phyloP scores from a whole-genome alignment of 2,113 vertebrate genomes.

The Sardina pilchardus region DNA sequence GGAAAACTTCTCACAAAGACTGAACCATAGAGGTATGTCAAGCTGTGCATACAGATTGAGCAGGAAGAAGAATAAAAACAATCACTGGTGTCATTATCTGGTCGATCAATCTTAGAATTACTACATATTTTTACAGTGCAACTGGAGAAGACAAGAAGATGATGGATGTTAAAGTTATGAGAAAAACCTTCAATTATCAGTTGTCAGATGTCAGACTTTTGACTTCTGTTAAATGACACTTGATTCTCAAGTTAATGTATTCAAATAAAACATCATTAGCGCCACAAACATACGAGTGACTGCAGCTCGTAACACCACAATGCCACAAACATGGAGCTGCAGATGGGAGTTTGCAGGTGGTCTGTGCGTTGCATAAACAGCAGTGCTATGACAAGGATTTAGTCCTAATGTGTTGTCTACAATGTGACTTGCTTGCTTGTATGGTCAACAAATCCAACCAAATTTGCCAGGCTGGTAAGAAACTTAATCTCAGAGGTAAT shows the following conservation, averaged over 20 bases:
- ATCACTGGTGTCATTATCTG: neutral
- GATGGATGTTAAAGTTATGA: too few species aligned
- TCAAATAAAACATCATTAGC: neutral
- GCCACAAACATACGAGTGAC: neutral
- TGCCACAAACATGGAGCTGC: too few species aligned
- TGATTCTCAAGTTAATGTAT: neutral
- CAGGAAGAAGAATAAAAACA: neutral
- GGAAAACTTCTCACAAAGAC: too few species aligned
- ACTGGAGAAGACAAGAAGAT: too few species aligned
- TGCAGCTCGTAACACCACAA: neutral
- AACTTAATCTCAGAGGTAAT: neutral
- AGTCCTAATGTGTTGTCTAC: neutral
- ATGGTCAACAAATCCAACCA: neutral
- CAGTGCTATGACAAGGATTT: neutral
- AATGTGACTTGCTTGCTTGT: neutral
- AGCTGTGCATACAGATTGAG: neutral
- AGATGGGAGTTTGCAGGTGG: neutral
- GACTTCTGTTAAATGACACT: neutral
- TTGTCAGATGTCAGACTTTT: too few species aligned
- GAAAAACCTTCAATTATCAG: neutral
- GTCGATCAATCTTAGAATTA: neutral
- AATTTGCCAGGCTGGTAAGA: neutral
- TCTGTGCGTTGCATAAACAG: neutral
- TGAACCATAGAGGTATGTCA: neutral
- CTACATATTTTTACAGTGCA: neutral